Conservation (phyloP, 2,888 invertebrate species). For the Micoletzkya japonica region DNA sequence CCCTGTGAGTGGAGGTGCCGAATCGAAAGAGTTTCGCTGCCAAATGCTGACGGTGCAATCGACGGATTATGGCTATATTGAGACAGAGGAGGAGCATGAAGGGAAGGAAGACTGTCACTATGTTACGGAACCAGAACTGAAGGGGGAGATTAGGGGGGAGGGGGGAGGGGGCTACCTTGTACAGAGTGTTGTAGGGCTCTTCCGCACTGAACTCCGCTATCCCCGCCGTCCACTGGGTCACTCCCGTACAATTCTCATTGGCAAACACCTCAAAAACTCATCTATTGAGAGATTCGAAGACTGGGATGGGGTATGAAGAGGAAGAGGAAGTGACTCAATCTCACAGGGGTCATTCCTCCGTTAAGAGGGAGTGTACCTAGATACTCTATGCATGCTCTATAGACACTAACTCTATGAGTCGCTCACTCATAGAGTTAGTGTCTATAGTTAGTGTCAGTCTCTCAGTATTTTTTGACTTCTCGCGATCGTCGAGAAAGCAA, state of each 20-base stretch:
- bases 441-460: no score
- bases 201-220: conserved; percentile 45
- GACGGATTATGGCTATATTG: conserved; percentile 54
- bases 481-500: no score
- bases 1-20: conserved; percentile 58
- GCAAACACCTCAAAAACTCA: conserved; percentile 43
- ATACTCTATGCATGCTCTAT: no score
- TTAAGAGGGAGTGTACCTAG: no score
- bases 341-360: no score
- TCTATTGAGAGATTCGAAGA: background rate
- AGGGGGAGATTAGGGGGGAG: conserved; percentile 25
- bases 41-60: conserved; percentile 53
- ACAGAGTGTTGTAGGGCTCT: conserved; percentile 57
- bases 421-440: no score
- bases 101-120: conserved; percentile 54
- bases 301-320: no score
- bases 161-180: conserved; percentile 39
- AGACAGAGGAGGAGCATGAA: conserved; percentile 56
- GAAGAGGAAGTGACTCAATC: no score
- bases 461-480: no score
- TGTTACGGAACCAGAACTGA: conserved; percentile 58
- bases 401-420: no score
- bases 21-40: conserved; percentile 59
- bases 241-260: conserved; percentile 59
- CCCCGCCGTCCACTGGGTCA: conserved; percentile 46